Conservation (phyloP, 2,113 vertebrate species). For the Hypanus sabinus region DNA sequence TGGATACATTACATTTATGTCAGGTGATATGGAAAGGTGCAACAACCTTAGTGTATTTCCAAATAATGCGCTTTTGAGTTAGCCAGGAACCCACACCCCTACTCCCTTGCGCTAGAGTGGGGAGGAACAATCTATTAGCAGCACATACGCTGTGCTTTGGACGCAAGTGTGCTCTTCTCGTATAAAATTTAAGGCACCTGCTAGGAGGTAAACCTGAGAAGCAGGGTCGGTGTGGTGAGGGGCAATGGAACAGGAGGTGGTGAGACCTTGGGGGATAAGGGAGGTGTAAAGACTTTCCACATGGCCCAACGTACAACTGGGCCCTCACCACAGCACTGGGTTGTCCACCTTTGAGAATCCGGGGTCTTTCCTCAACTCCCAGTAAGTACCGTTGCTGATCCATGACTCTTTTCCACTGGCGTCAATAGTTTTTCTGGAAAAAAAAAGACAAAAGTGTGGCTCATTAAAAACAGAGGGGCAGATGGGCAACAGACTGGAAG, state of each 20-base stretch:
- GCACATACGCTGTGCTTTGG: background rate
- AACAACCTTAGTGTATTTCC: background rate
- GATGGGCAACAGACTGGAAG: background rate
- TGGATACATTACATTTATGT: background rate
- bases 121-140: background rate
- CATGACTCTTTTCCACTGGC: constrained; percentile 69
- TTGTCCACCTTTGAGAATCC: constrained; percentile 71
- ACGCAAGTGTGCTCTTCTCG: background rate
- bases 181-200: constrained; percentile 15
- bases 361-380: constrained; percentile 70
- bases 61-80: constrained; percentile 26
- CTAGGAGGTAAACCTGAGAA: constrained; percentile 9
- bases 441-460: background rate
- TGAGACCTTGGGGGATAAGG: too few species aligned
- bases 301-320: constrained; percentile 38
- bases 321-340: constrained; percentile 74
- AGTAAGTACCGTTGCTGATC: constrained; percentile 77
- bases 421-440: constrained; percentile 61
- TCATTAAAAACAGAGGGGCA: background rate
- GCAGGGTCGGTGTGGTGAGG: background rate
- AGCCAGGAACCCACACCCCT: background rate
- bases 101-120: background rate
- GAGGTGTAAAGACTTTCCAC: background rate
- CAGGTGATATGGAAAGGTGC: background rate
- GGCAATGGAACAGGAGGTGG: background rate